Conservation (phyloP, 2,888 invertebrate species). For the Eueremaeus valkanovi region DNA sequence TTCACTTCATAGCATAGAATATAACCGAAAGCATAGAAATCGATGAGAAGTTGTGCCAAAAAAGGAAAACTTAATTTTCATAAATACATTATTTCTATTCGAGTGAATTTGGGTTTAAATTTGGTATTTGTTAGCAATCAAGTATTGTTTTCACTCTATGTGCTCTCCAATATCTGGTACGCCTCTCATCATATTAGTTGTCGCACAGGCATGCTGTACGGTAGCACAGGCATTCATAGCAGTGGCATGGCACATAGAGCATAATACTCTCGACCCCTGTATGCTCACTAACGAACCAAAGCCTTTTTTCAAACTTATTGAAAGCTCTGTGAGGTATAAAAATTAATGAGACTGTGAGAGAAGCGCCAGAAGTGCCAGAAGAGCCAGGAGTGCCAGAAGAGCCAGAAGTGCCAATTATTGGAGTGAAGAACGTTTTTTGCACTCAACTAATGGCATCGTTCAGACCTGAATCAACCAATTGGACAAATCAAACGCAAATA, state of each 20-base stretch:
- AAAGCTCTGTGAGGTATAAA: conserved; percentile 34
- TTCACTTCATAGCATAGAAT: background rate
- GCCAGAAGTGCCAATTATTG: conserved; percentile 33
- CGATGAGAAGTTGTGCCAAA: background rate
- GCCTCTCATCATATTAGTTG: conserved; percentile 34
- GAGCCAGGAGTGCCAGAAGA: background rate
- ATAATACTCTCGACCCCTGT: conserved; percentile 26
- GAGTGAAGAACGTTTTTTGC: background rate
- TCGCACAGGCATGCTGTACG: too few relatives aligned
- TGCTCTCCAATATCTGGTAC: background rate
- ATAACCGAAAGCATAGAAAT: background rate
- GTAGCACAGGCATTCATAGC: too few relatives aligned
- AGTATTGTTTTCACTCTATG: background rate
- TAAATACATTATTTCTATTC: conserved; percentile 30
- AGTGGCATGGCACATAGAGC: too few relatives aligned
- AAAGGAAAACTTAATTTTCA: conserved; percentile 22
- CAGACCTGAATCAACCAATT: conserved; percentile 13
- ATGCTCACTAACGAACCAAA: conserved; percentile 32
- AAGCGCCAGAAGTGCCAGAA: background rate
- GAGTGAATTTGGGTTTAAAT: conserved; percentile 17
- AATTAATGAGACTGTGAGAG: conserved; percentile 28
- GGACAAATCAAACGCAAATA: conserved; percentile 21
- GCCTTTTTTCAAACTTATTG: conserved; percentile 34
- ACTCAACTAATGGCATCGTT: conserved; percentile 19
- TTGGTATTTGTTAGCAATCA: conserved; percentile 10